These are phyloP conservation scores for Onychomys torridus DNA, from an alignment of 2,797 vertebrate genomes.

Conservation along the genomic window DNA sequence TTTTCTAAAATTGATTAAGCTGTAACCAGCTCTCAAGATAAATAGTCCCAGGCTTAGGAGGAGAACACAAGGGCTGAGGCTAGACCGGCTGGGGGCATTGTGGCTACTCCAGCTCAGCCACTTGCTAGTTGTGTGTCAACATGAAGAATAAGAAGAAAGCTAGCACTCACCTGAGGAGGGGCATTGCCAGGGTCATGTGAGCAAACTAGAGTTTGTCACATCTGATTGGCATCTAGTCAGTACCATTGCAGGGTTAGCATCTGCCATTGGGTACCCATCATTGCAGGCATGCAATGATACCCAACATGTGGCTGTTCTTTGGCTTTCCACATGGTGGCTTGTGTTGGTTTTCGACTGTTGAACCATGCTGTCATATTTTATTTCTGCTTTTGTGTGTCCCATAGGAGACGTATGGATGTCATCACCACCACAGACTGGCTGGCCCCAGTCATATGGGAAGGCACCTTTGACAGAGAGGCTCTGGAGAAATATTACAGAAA, in stretches of 20 bases:
- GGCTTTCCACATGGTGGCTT: neutral
- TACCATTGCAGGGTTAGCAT: neutral
- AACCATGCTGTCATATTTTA: neutral
- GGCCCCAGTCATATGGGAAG: conserved; percentile 90
- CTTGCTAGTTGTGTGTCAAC: neutral
- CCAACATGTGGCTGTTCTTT: neutral
- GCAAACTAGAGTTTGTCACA: rapidly evolving
- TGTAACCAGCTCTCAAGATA: neutral
- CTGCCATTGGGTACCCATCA: neutral
- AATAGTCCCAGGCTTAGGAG: neutral
- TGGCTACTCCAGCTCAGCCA: neutral
- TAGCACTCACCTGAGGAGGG: too few species aligned
- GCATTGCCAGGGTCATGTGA: neutral
- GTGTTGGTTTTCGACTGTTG: neutral
- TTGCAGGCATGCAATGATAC: neutral
- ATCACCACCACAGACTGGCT: conserved; percentile 86
- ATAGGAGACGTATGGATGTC: conserved; percentile 85
- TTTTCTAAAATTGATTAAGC: neutral
- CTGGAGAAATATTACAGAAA: conserved; percentile 81
- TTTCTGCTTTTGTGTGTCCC: too few species aligned
- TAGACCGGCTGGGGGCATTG: neutral
- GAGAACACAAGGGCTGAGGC: neutral
- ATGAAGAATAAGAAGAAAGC: neutral
- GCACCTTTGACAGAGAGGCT: conserved; percentile 84
- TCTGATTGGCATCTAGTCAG: neutral